Evolutionary conservation across 2,113 vertebrate genomes (phyloP), one percentile per base, ranked within the genome.

Genomic region (Monarcha castaneiventris): DNA sequence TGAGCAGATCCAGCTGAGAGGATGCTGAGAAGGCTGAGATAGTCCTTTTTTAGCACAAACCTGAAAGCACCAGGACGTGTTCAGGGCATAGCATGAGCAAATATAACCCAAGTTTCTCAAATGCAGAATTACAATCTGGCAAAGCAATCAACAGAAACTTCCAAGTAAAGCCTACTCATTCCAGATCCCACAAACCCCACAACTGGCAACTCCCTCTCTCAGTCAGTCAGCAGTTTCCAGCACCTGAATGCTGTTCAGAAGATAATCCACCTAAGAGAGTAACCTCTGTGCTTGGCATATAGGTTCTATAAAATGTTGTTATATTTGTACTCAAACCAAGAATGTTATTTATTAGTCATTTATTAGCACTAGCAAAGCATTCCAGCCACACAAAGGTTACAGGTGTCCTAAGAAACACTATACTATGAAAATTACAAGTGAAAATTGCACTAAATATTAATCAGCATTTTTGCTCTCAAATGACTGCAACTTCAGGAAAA

Each of bases 81-180:
- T 73, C 64, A 56, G 11, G 51, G 74, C 5, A 2, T 0, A 83
- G 77, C 56, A 26, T 2, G 1, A 52, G 30, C n/a, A 78, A 46
- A 69, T 14, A 13, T 3, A 69, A 48, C 1, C 7, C 12, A 69
- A 18, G 21, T 39, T 78, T 66, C 51, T 75, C 94, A 71, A 82
- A 82, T 0, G 1, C 25, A 54, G 35, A 8, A 3, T 0, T 35
- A n/a, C 13, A 56, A 80, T 14, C 35, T 44, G 59, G 29, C 41
- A 80, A 76, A 63, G 29, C 6, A 89, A 52, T 11, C 2, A 1
- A 55, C 49, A 69, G 44, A 61, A 89, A 61, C 37, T 37, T 56
- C 16, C 59, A 52, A 10, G 54, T 30, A 56, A 62, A 58, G 55
- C 58, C 35, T 41, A 61, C 8, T 48, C 46, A 39, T n/a, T 74